Base-by-base conservation (phyloP, 2,888 invertebrate species). In the Caenorhabditis macrosperma region DNA sequence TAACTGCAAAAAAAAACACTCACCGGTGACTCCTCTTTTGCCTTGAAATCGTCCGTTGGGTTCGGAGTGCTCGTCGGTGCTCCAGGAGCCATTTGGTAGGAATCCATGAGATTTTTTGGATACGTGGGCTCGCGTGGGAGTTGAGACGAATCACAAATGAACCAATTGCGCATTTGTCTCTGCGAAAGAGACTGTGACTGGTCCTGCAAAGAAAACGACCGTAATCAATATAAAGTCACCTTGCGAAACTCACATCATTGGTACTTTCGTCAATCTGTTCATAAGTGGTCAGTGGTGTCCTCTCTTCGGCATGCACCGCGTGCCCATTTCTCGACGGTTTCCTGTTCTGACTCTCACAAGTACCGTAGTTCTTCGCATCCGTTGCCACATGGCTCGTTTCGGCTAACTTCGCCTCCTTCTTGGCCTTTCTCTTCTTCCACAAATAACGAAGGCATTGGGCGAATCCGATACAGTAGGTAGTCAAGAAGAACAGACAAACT, bases 81-180 rank as follows among this genome's bases (percentile, higher is more conserved):
- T 17, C 20, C 75, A 5, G 60, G 54, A 2, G 54, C 54, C 35
- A 64, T 68, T 17, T 79, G 61, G 41, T 79, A 79, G 7, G 72
- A 72, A 15, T 72, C 72, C 17, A 66, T 46, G 9, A 68, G 33
- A 63, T 38, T 76, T n/a, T 61, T 48, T 2, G 59, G 64, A 24
- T 86, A 71, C 1, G 84, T 83, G 9, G 83, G 82, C 67, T 89
- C 89, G 17, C 85, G 60, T 1, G 90, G 90, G 57, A 90, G 75
- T 71, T 89, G 89, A 0, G 87, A 87, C 1, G 84, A 82, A 59
- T 90, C 90, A 61, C 88, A 90, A 33, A 74, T 85, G 71, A 90
- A 90, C 87, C 89, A 88, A 52, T 87, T 85, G 15, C 82, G 74
- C 52, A 83, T 82, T 64, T 84, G 81, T 74, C 86, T 63, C 60